Base-by-base conservation (phyloP, 2,797 vertebrate species). In the Trachurus trachurus region DNA sequence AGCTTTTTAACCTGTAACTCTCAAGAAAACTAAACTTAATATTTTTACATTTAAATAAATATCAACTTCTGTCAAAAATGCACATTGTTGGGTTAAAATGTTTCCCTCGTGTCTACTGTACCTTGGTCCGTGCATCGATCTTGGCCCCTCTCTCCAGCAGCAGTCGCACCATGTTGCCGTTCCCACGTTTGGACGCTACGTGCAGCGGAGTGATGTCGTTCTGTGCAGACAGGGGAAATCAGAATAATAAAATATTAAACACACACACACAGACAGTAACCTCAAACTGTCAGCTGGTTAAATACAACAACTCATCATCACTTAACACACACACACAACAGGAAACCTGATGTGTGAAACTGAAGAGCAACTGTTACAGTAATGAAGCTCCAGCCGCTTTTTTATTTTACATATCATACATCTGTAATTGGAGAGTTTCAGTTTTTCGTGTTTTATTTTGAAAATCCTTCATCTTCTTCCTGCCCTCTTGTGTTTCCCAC, bases 131-230 rank as follows among this genome's bases (percentile, higher is more conserved):
- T 92, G 97, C 97, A 77, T 99, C 97, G 26, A 99, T 99, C 93
- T 97, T 98, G 78, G 96, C 96, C 80, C 97, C 97, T 92, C 97
- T 95, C 89, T 99, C 98, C 90, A 99, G 94, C 65, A 99, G 89
- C 62, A 99, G 95, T 86, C 97, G 97, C 81, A 99, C 97, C 98
- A 98, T 99, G 79, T 99, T 99, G 86, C 96, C 95, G 3, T 99
- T 99, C 83, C 98, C 98, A 75, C 98, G 96, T 93, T 99, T 99
- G 0, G 98, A 98, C 6, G 98, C 98, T 71, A 99, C 98, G 3
- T 99, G 98, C 83, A 99, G 94, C 0, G 98, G 98, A 0, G 98
- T 99, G 87, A 99, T 99, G 93, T 99, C 98, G 71, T 99, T 99
- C 98, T 99, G 95, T 21, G 40, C 57, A 1, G 37, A 39, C 5